These are phyloP conservation scores for Pocota personata DNA, from an alignment of 2,888 invertebrate genomes.

Conservation along the genomic window DNA sequence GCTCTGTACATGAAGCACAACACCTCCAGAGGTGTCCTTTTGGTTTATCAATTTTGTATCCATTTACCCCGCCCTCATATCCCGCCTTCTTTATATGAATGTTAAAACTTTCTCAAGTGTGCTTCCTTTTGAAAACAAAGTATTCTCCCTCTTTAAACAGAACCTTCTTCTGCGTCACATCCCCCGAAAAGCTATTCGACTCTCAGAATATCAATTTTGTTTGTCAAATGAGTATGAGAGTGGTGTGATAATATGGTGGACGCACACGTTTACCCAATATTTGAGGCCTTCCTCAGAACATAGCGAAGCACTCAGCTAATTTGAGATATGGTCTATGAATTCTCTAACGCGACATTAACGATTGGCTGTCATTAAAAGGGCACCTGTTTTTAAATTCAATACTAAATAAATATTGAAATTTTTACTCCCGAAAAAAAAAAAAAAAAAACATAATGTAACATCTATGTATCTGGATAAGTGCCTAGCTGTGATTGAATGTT, in stretches of 20 bases:
- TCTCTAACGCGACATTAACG: not conserved
- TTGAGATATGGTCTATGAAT: not conserved
- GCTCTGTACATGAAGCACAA: not conserved
- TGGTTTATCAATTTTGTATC: not conserved
- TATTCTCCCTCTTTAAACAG: not conserved
- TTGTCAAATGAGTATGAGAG: not conserved
- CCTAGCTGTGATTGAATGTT: slow-evolving; percentile 8
- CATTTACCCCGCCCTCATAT: not conserved
- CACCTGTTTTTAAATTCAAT: not conserved
- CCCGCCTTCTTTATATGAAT: not conserved
- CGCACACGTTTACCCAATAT: not conserved
- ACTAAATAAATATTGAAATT: slow-evolving; percentile 5
- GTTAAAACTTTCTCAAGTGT: not conserved
- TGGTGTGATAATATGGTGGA: not conserved
- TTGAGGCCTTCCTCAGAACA: not conserved
- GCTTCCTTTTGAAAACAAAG: not conserved
- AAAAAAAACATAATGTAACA: not conserved
- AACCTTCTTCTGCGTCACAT: not conserved
- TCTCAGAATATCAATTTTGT: not conserved
- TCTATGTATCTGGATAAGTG: slow-evolving; percentile 1
- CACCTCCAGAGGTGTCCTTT: not conserved
- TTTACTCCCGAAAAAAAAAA: not conserved
- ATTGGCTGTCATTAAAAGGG: not conserved
- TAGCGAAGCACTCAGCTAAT: not conserved
- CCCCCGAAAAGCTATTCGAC: not conserved